Evolutionary conservation across 2,888 invertebrate species (phyloP), one percentile per base, ranked within the genome.

Genomic region (Pollenia griseotomentosa): DNA sequence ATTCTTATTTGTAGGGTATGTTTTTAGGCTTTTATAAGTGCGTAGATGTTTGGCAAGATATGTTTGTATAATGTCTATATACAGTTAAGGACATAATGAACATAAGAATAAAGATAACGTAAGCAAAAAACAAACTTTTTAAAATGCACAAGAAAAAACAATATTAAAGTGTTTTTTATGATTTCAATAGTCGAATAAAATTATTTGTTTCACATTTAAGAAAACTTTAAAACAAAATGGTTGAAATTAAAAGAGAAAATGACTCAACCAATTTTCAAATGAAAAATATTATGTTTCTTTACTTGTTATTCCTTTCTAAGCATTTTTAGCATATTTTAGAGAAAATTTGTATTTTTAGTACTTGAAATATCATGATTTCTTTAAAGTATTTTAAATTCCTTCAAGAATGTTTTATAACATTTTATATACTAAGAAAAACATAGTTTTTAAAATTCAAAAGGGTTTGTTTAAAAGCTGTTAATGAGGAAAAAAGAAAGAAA

Each of bases 81-180:
- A 61, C n/a, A 61, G 61, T n/a, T 33, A 6, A 23, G 23, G 23
- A 40, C 40, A 61, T 40, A 63, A 63, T 63, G 16, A 63, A 63
- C 42, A 63, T 63, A 42, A 63, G 42, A 40, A 42, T 42, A 63
- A 40, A 63, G 16, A 63, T 63, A 42, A 63, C 14, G 16, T 16
- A n/a, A 63, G 40, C 16, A 42, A 63, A 59, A 59, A 59, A 42
- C 19, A 42, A 59, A 23, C 23, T 23, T 23, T 23, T 53, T 19
- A 2, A 19, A 9, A 19, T 33, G 33, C 33, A 33, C 19, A 12
- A 10, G 6, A 57, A 55, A 23, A 11, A 3, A 19, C 3, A 12
- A 23, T 57, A 57, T 57, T 23, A 63, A 63, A 63, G 40, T 40
- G n/a, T 63, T 42, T n/a, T 63, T 63, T 42, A 42, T 40, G n/a